Evolutionary conservation across 2,113 vertebrate species (phyloP).

Genomic region (Gopherus flavomarginatus): DNA sequence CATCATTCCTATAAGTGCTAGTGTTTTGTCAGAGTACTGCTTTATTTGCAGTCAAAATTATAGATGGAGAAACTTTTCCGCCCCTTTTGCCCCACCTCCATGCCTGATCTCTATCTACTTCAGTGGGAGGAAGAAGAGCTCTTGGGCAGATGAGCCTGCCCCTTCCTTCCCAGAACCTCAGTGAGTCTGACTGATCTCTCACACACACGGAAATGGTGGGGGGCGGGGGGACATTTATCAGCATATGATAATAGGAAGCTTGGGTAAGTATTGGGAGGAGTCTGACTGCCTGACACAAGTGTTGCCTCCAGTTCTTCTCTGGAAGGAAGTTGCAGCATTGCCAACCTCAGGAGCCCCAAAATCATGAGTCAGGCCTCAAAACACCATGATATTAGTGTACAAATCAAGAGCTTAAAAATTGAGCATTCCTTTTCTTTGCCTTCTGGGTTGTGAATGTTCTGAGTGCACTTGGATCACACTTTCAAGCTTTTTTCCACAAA

Average conservation of each 20-base stretch:
- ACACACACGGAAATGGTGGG: fast-evolving
- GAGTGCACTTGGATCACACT: neutral
- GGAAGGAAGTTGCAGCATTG: neutral
- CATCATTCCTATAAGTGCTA: neutral
- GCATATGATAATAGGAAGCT: neutral
- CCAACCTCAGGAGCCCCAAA: neutral
- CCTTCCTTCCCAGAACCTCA: neutral
- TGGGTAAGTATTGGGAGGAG: neutral
- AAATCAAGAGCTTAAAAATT: neutral
- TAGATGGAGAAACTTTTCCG: neutral
- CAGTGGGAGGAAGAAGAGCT: too few species aligned
- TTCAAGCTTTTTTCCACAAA: neutral
- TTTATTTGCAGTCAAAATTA: neutral
- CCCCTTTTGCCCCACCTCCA: neutral
- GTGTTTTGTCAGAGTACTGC: neutral
- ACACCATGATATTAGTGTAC: neutral
- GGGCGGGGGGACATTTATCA: neutral
- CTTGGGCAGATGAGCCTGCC: neutral
- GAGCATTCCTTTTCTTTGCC: neutral
- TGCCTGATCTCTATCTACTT: neutral
- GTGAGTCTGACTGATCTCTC: too few species aligned
- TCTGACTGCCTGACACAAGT: neutral
- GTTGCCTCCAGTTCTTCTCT: neutral
- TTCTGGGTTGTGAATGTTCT: neutral
- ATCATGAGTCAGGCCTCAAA: neutral